Percentiles rank a stretch among this genome's conserved stretches.
Conservation (phyloP, 2,113 vertebrate genomes). For the Monopterus albus region DNA sequence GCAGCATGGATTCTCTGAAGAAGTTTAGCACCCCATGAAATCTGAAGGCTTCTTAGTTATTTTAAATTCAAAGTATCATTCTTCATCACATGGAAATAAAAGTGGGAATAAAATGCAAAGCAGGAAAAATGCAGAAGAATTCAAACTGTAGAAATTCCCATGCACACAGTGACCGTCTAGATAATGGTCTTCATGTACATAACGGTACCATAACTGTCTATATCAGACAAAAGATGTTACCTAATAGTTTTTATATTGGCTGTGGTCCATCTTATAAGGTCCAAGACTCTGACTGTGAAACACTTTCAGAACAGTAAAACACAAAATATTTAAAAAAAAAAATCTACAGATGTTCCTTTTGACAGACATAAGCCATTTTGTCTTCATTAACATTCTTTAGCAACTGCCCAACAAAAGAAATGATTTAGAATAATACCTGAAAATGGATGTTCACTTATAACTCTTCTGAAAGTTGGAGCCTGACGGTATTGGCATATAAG, state of each 20-base stretch:
- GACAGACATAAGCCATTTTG: background rate
- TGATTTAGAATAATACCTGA: constrained; percentile 19
- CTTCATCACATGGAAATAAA: background rate
- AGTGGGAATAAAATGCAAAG: too few relatives aligned
- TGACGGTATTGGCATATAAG: constrained; percentile 4
- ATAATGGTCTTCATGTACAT: too few relatives aligned
- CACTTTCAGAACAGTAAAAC: constrained; percentile 12
- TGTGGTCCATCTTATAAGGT: background rate
- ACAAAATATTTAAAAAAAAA: constrained; percentile 14
- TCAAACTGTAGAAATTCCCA: too few relatives aligned
- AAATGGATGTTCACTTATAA: constrained; percentile 23
- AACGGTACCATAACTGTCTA: too few relatives aligned
- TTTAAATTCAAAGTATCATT: constrained; percentile 3
- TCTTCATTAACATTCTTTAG: background rate
- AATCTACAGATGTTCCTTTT: background rate
- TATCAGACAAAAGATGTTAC: too few relatives aligned
- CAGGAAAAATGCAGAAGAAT: too few relatives aligned
- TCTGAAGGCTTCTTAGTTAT: constrained; percentile 28
- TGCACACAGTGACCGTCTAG: too few relatives aligned
- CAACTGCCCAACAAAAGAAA: background rate
- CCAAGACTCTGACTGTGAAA: constrained; percentile 4
- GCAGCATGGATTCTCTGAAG: constrained; percentile 39
- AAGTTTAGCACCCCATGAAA: constrained; percentile 31
- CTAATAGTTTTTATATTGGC: constrained; percentile 1
- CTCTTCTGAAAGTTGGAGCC: constrained; percentile 7